A percentile compares a stretch with the other conserved stretches of the same genome.
Conservation (phyloP, 2,113 vertebrate species). For the Setophaga coronata region DNA sequence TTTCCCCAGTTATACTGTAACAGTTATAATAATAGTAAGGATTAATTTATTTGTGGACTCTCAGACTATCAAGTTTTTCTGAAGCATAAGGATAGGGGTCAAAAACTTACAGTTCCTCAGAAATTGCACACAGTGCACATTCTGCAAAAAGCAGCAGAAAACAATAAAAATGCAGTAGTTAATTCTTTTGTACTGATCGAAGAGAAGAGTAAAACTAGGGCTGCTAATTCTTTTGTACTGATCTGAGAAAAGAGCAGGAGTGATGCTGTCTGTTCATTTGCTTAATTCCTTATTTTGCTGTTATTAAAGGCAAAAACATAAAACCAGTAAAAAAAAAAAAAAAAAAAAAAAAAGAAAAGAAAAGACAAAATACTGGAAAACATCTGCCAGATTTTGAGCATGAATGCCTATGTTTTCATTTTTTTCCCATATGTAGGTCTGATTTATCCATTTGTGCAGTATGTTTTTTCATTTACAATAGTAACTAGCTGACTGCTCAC, state of each 20-base stretch:
- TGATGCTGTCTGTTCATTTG: background rate
- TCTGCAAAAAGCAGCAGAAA: background rate
- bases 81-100: background rate
- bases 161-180: background rate
- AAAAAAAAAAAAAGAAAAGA: background rate
- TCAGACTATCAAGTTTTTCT: background rate
- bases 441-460: background rate
- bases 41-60: background rate
- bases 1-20: background rate
- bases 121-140: background rate
- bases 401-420: background rate
- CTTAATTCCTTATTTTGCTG: background rate
- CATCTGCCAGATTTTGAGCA: background rate
- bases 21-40: background rate
- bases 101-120: background rate
- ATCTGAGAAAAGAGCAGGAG: background rate
- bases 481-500: background rate
- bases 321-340: background rate
- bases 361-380: background rate
- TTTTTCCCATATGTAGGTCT: background rate
- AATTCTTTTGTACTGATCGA: background rate
- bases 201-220: background rate
- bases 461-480: constrained; percentile 16
- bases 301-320: background rate
- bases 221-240: background rate